phyloP scores from a whole-genome alignment of 2,797 vertebrate species.

The Epinephelus coioides region DNA sequence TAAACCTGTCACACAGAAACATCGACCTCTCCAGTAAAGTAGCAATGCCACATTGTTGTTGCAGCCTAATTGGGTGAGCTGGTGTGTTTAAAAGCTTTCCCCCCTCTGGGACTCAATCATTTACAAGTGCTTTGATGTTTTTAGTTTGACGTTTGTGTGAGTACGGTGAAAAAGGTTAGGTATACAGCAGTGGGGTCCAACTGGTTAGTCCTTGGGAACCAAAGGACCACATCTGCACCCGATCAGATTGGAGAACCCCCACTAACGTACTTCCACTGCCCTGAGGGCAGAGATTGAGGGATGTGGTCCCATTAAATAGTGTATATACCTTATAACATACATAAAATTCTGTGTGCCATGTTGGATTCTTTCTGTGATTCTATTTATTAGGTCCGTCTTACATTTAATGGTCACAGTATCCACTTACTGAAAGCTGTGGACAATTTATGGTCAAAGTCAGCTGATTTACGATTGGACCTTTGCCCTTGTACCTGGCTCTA shows the following conservation, averaged over 20 bases:
- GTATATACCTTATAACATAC: slow-evolving; percentile 23
- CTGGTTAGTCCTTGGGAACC: slow-evolving; percentile 45
- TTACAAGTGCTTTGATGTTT: slow-evolving; percentile 71
- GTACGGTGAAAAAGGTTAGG: slow-evolving; percentile 23
- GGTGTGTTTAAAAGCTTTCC: slow-evolving; percentile 55
- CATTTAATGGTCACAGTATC: slow-evolving; percentile 35
- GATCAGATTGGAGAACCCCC: slow-evolving; percentile 57
- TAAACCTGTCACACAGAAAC: slow-evolving; percentile 47
- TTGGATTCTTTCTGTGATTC: slow-evolving; percentile 9
- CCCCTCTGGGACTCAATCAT: slow-evolving; percentile 45
- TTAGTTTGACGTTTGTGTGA: slow-evolving; percentile 33
- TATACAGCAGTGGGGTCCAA: slow-evolving; percentile 41
- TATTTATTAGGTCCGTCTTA: slow-evolving; percentile 24
- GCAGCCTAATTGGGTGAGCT: slow-evolving; percentile 61
- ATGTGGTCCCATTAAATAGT: slow-evolving; percentile 52
- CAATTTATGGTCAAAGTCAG: slow-evolving; percentile 11
- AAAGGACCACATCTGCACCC: slow-evolving; percentile 66
- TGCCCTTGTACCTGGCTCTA: slow-evolving; percentile 5
- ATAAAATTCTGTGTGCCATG: slow-evolving; percentile 25
- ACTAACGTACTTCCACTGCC: slow-evolving; percentile 51
- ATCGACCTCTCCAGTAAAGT: slow-evolving; percentile 43
- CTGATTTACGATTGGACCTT: slow-evolving; percentile 37
- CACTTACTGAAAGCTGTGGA: slow-evolving; percentile 34
- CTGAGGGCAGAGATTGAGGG: slow-evolving; percentile 33
- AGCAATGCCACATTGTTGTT: slow-evolving; percentile 53